Evolutionary conservation across 2,113 vertebrate genomes (phyloP).

Genomic region (Kryptolebias marmoratus): DNA sequence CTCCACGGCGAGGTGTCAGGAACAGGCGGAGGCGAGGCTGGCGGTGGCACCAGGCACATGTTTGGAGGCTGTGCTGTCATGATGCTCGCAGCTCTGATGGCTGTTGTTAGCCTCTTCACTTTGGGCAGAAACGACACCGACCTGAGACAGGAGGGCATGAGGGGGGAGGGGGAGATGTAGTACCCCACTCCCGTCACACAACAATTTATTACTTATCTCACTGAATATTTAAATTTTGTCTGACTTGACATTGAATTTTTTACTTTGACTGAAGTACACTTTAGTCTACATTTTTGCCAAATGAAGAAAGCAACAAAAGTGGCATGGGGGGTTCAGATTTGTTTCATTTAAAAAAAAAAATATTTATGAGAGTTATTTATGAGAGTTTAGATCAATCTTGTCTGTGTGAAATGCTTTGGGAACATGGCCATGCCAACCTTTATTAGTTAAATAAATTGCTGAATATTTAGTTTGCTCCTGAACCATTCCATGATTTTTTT

Average conservation of each 20-base stretch:
- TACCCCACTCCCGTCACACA: not conserved
- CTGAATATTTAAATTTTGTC: conserved; percentile 25
- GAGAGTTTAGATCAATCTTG: not conserved
- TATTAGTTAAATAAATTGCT: conserved; percentile 11
- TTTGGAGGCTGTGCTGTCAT: conserved; percentile 87
- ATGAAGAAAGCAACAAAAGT: not conserved
- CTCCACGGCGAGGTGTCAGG: conserved; percentile 89
- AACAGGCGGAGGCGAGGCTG: conserved; percentile 84
- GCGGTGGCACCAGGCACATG: conserved; percentile 89
- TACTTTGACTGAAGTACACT: not conserved
- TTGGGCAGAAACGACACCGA: conserved; percentile 86
- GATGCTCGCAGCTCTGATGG: conserved; percentile 89
- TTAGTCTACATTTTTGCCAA: conserved; percentile 37
- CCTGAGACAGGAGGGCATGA: conserved; percentile 80
- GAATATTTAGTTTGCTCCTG: not conserved
- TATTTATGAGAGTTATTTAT: not conserved
- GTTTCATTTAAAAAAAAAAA: conserved; percentile 3
- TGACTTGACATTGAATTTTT: not conserved
- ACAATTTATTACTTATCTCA: not conserved
- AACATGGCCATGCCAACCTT: not conserved
- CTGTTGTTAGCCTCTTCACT: conserved; percentile 88
- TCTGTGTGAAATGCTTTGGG: not conserved
- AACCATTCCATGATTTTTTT: conserved; percentile 16
- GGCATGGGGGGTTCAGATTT: not conserved
- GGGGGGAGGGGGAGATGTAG: conserved; percentile 76